Base-by-base conservation (phyloP, 1,140 invertebrate species). In the Drosophila bifasciata region DNA sequence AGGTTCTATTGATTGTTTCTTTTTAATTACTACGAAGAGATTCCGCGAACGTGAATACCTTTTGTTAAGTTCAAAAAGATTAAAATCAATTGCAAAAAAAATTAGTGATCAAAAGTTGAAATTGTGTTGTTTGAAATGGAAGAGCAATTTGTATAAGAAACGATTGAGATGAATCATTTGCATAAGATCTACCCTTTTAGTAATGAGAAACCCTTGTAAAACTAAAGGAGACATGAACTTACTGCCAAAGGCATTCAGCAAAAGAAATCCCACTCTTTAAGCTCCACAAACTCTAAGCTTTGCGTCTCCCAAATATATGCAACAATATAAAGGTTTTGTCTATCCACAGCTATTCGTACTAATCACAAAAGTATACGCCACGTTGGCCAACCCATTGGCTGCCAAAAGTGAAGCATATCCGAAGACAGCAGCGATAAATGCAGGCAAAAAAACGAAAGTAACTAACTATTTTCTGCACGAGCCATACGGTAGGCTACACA, bases 381-480 rank as follows among this genome's bases (percentile, higher is more conserved):
- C 48, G 43, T 70, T 51, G 39, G 69, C 79, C 53, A 66, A 5
- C 5, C 44, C 68, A 25, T 19, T 71, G 45, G 19, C 48, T 13
- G 21, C 15, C 41, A 61, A 49, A 49, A 75, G 36, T 55, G 64
- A 66, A 51, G 76, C 55, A 63, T 72, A 77, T 67, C 13, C 50
- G 2, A 51, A 57, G 49, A 55, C 84, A 32, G 21, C 46, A 6
- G 48, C 21, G 3, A 51, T 48, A 60, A 75, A 74, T 40, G 45
- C 43, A 15, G 51, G 36, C 11, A 62, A 9, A 13, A 68, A 51
- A 17, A 71, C 51, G 55, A 78, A 66, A 53, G 51, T 64, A 9
- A 84, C 58, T 55, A 83, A 83, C 23, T 91, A 91, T 70, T 89
- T 88, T 70, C 52, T 67, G 19, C 84, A 76, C 28, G 67, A 91